Percentiles rank a stretch among this genome's conserved stretches.
phyloP scores from a whole-genome alignment of 2,888 invertebrate species.

The Gymnoscelis rufifasciata region DNA sequence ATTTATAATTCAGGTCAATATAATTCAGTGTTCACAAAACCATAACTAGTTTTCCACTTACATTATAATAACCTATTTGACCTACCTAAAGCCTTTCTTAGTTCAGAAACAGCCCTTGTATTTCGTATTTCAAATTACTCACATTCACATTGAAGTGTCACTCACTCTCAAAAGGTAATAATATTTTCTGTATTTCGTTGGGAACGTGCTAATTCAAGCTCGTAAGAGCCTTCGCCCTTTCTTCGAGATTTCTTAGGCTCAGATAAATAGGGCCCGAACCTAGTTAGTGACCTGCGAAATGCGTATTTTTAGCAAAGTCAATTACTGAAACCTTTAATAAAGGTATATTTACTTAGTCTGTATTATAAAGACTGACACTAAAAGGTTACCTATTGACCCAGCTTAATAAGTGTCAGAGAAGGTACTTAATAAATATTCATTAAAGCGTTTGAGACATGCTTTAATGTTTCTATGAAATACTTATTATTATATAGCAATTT shows the following conservation, averaged over 20 bases:
- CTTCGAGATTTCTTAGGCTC: conserved; percentile 6
- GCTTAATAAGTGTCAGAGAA: background rate
- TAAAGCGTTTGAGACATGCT: no score
- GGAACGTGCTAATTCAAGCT: conserved; percentile 11
- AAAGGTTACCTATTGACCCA: conserved; percentile 13
- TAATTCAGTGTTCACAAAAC: no score
- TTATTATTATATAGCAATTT: no score
- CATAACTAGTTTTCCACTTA: background rate
- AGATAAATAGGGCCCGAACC: conserved; percentile 5
- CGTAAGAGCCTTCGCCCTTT: conserved; percentile 5
- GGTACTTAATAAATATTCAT: no score
- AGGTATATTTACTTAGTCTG: conserved; percentile 6
- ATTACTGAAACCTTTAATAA: conserved; percentile 17
- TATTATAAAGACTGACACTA: conserved; percentile 10
- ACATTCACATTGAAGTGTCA: conserved; percentile 16
- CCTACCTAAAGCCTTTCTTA: background rate
- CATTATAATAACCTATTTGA: background rate
- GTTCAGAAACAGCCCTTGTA: conserved; percentile 6
- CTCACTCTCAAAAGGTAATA: conserved; percentile 7
- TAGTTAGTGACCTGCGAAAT: conserved; percentile 13
- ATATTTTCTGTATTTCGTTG: conserved; percentile 4
- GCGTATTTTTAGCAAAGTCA: conserved; percentile 18
- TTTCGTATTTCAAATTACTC: conserved; percentile 10
- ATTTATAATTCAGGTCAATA: no score
- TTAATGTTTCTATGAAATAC: no score